Conservation (phyloP, 1,140 invertebrate species). For the Palaemon carinicauda region DNA sequence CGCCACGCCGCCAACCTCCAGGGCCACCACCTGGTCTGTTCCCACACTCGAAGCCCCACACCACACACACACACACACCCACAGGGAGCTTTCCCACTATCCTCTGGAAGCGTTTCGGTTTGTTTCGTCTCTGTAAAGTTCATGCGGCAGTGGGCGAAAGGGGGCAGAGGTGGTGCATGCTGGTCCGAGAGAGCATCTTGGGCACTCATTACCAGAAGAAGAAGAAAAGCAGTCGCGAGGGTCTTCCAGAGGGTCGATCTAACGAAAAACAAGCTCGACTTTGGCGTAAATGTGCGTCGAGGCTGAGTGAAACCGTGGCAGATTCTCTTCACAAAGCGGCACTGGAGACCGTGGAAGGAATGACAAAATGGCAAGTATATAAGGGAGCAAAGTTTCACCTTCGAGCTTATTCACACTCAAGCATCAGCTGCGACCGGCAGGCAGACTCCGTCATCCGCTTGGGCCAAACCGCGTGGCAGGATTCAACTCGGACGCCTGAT, state of each 20-base stretch:
- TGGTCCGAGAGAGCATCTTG: no score
- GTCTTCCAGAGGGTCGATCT: background rate
- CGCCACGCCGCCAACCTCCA: conserved; percentile 46
- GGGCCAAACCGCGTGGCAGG: no score
- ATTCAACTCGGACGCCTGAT: background rate
- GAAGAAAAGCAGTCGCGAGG: no score
- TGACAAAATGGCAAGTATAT: conserved; percentile 62
- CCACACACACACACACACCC: background rate
- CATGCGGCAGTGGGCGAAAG: background rate
- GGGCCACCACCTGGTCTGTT: conserved; percentile 53
- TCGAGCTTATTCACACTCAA: conserved; percentile 54
- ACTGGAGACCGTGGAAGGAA: conserved; percentile 59
- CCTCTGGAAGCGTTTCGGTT: conserved; percentile 23
- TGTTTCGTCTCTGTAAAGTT: conserved; percentile 31
- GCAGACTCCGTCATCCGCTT: background rate
- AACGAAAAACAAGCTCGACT: no score
- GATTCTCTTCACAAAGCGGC: conserved; percentile 47
- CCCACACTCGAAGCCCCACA: conserved; percentile 56
- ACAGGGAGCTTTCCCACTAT: conserved; percentile 25
- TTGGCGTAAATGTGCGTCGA: background rate
- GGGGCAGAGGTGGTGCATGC: background rate
- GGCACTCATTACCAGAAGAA: no score
- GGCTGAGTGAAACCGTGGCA: conserved; percentile 30
- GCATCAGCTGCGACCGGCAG: conserved; percentile 3
- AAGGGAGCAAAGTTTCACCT: conserved; percentile 57